Evolutionary conservation across 1,140 invertebrate genomes (phyloP), one percentile per base, ranked within the genome.

Genomic region (Ostrea denselamellosa): DNA sequence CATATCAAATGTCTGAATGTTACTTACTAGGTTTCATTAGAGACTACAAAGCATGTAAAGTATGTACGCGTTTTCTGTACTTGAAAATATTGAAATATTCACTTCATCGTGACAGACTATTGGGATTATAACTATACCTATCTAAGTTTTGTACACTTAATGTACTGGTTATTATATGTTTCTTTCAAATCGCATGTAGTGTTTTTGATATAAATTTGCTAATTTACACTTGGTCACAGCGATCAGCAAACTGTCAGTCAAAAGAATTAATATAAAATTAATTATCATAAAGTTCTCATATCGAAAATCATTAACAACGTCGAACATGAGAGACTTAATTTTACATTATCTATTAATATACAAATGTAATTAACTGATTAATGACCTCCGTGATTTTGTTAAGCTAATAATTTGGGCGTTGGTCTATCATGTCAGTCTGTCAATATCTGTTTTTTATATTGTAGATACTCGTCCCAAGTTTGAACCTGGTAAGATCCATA

Each of bases 221-320:
- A 77, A 77, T 77, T 77, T 77, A 34, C 28, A 12, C 17, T 44
- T 83, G 28, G 68, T 77, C 25, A 77, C 28, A 77, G 12, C 25
- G 0, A 77, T 34, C 28, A 77, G 12, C 25, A 3, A 77, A 17
- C 28, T 77, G 68, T 77, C 68, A 77, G 25, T 10, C 25, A 14
- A 17, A 77, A 17, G 68, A 77, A 77, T 77, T 77, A 77, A 77
- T 77, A 77, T 34, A 9, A 77, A 77, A 77, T 77, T 25, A 77
- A 77, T 77, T 25, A 34, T 77, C 68, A 14, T 77, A 28, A 28
- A 77, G 25, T 77, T 25, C 68, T 77, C 25, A 34, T 25, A 77
- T 9, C 56, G 28, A 77, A 34, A 34, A 77, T 77, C 68, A 77
- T 77, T 77, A 28, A 9, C 28, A 34, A 77, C 10, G 1, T 44